Base-by-base conservation (phyloP, 2,888 invertebrate genomes). In the Ochropleura plecta region DNA sequence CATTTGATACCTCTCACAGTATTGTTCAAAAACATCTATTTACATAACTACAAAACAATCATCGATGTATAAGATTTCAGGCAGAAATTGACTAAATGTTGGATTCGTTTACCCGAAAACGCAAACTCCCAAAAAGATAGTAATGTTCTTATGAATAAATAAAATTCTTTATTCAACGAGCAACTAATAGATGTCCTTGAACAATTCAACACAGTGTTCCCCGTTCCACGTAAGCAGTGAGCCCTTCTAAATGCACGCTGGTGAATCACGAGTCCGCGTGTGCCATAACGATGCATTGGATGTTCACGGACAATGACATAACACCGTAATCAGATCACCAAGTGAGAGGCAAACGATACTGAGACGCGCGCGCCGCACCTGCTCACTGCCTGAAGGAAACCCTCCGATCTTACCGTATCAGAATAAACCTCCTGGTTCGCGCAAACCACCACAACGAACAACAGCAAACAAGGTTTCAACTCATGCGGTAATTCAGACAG, bases 211-310 rank as follows among this genome's bases (percentile, higher is more conserved):
- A 84, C 87, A 85, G 94, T 93, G 93, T 93, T 88, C 88, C 93
- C 95, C 93, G 92, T 94, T 95, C 95, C 95, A 94, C 92, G 90
- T 91, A 96, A 96, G 96, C 96, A 93, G 96, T 96, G 96, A 94
- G 88, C 94, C 95, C 93, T 90, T 92, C 88, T 92, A 89, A 77
- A 94, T 95, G 95, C 95, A 94, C 95, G 95, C 92, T 91, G 91
- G 95, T 95, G 95, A 92, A 84, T 89, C 89, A 92, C 91, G 90
- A 91, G 82, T 90, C 91, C 93, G 90, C 89, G 90, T 88, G 94
- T 92, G 92, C 89, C 90, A 93, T 94, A 94, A 93, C 91, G 91
- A 94, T 95, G 95, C 94, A 90, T 88, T 91, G 88, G 86, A 88
- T 89, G 89, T 90, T 90, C 89, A 92, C 92, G 92, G 90, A 93